These are phyloP conservation scores for Drosophila sucinea DNA, from an alignment of 1,140 invertebrate genomes.

Conservation along the genomic window DNA sequence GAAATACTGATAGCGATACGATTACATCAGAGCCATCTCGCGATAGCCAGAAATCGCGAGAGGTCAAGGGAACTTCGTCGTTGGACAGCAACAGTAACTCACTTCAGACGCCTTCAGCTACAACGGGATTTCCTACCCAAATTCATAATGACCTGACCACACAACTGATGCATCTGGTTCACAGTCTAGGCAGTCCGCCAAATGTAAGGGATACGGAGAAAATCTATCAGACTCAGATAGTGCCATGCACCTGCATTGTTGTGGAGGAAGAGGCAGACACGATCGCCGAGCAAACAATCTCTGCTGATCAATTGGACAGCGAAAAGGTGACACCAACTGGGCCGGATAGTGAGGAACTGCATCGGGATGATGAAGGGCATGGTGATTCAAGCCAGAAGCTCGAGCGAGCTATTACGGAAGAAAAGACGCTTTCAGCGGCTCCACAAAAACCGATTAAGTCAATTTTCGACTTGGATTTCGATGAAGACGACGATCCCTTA, in stretches of 20 bases:
- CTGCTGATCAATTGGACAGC: conserved; percentile 3
- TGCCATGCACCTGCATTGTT: conserved; percentile 72
- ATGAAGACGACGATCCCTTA: conserved; percentile 73
- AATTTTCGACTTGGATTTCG: conserved; percentile 76
- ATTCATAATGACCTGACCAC: conserved; percentile 52
- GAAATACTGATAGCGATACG: conserved; percentile 69
- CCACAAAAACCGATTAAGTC: conserved; percentile 61
- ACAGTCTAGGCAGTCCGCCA: conserved; percentile 47
- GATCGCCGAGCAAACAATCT: neutral
- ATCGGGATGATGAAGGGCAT: neutral
- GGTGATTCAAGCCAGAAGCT: neutral
- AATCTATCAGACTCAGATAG: conserved; percentile 49
- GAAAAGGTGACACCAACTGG: neutral
- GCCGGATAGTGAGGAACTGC: conserved; percentile 11
- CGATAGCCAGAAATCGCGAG: conserved; percentile 53
- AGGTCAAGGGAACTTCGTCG: conserved; percentile 47
- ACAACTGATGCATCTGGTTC: conserved; percentile 62
- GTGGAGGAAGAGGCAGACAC: conserved; percentile 36
- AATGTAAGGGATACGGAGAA: conserved; percentile 49
- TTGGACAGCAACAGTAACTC: conserved; percentile 70
- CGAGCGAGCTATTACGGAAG: conserved; percentile 10
- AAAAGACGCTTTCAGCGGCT: neutral
- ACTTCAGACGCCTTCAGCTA: conserved; percentile 21
- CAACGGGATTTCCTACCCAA: conserved; percentile 3
- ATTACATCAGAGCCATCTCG: conserved; percentile 70